phyloP scores from a whole-genome alignment of 1,140 invertebrate genomes.

The Drosophila prosaltans region DNA sequence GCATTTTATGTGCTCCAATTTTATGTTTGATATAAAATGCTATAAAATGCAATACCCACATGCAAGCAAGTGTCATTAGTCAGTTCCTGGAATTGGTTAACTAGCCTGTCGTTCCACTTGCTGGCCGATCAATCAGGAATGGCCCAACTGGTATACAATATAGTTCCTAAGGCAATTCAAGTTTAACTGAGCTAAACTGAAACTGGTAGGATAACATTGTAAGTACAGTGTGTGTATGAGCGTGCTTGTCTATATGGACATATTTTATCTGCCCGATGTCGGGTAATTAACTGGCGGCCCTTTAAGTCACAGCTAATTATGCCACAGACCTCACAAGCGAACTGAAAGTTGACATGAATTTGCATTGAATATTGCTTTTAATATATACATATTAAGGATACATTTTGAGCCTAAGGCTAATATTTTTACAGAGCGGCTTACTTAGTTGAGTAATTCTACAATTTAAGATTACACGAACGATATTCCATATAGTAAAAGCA shows the following conservation, averaged over 20 bases:
- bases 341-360: conserved; percentile 60
- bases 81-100: conserved; percentile 70
- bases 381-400: conserved; percentile 26
- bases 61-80: conserved; percentile 75
- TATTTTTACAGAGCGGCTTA: not conserved
- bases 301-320: conserved; percentile 70
- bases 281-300: conserved; percentile 62
- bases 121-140: conserved; percentile 68
- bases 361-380: conserved; percentile 58
- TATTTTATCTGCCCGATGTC: conserved; percentile 17
- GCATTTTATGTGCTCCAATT: conserved; percentile 75
- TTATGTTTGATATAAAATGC: conserved; percentile 4
- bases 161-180: conserved; percentile 65
- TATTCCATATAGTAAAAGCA: too few relatives aligned
- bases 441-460: not conserved
- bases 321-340: conserved; percentile 67
- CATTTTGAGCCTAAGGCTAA: not conserved
- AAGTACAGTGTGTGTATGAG: not conserved
- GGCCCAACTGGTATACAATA: conserved; percentile 29
- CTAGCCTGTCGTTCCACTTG: conserved; percentile 58
- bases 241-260: conserved; percentile 2
- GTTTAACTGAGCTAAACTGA: conserved; percentile 47
- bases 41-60: conserved; percentile 38
- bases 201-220: conserved; percentile 40
- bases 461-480: not conserved